These are phyloP conservation scores for Gobio gobio DNA, from an alignment of 2,113 vertebrate genomes.

Conservation along the genomic window DNA sequence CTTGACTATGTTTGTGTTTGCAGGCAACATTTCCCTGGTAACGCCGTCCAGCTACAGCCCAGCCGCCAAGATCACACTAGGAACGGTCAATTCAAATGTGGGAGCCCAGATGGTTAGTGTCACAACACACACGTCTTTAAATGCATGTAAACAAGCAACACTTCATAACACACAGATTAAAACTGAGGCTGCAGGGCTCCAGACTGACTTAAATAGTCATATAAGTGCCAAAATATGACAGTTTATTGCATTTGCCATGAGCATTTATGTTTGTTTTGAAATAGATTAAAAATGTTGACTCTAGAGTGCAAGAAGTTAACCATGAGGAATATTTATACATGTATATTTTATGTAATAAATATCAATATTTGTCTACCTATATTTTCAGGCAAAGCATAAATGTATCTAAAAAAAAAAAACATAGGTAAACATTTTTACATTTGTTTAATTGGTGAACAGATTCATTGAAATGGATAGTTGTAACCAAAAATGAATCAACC, in stretches of 20 bases:
- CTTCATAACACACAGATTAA: background rate
- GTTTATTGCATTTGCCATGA: background rate
- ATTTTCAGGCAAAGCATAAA: too few relatives aligned
- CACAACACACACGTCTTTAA: background rate
- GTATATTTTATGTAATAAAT: too few relatives aligned
- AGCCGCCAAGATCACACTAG: slow-evolving; percentile 60
- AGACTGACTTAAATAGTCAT: background rate
- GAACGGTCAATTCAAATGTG: slow-evolving; percentile 63
- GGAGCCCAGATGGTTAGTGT: slow-evolving; percentile 64
- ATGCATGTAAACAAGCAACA: background rate
- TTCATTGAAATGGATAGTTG: too few relatives aligned
- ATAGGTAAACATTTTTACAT: too few relatives aligned
- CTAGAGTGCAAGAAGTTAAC: background rate
- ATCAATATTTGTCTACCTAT: too few relatives aligned
- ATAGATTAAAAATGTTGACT: background rate
- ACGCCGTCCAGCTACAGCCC: slow-evolving; percentile 56
- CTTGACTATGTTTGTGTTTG: slow-evolving; percentile 29
- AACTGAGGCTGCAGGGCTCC: background rate
- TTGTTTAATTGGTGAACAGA: too few relatives aligned
- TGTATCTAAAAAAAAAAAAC: too few relatives aligned
- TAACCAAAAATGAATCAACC: too few relatives aligned
- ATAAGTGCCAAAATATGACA: too few relatives aligned
- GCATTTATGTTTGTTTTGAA: background rate
- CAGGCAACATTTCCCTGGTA: slow-evolving; percentile 63
- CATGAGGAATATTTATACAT: background rate